Base-by-base conservation (phyloP, 2,888 invertebrate species). In the Meliscaeva auricollis region DNA sequence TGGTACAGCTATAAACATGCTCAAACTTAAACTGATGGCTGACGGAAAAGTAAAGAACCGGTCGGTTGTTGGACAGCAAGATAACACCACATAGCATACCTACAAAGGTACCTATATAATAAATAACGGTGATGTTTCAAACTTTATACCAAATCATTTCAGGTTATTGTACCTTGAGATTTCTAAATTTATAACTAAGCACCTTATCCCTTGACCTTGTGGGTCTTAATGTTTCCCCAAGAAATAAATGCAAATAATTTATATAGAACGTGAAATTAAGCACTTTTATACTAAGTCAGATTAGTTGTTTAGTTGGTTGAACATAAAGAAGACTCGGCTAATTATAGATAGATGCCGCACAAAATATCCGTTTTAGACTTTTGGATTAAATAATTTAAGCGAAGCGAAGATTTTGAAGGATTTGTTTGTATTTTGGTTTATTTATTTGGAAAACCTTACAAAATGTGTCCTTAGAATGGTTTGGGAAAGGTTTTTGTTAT, bases 301-400 rank as follows among this genome's bases (percentile, higher is more conserved):
- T 64, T 64, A 46, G 22, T 64, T 30, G 44, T 11, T 64, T 64
- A 30, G 62, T 46, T 46, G 44, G 62, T 22, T 41, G 58, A n/a
- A 58, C 38, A 26, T 26, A n/a, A n/a, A n/a, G n/a, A 3, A 4
- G 38, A 9, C 11, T 38, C 9, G 6, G 62, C 44, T 46, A 62
- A 62, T 46, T 38, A 62, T 46, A 30, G 44, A 44, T 62, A 15
- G 44, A 44, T 62, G 9, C 35, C 41, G 38, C 38, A 35, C 11
- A 60, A 60, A 38, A 58, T 58, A 58, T 58, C 56, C 35, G 56
- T 58, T 20, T 26, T 32, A 15, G 32, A 13, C 9, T 13, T 17
- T 35, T 11, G 17, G 32, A 35, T 56, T 17, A 56, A 56, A 56
- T 20, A 17, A 9, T 56, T 17, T 26, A 26, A 26, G 3, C 4